These are phyloP conservation scores for Epinotia brunnichana DNA, from an alignment of 2,888 invertebrate species.

Conservation along the genomic window DNA sequence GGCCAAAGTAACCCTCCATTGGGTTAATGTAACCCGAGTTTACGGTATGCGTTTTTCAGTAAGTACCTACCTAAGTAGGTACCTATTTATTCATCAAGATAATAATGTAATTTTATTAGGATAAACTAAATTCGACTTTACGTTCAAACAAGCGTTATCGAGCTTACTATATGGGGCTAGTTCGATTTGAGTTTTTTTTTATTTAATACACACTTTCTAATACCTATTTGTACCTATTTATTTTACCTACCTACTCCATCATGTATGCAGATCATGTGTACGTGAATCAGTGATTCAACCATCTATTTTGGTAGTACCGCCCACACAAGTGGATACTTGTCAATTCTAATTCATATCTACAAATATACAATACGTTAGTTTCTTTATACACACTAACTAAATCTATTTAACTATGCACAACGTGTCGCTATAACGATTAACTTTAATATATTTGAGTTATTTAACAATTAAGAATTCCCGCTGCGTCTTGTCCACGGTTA, in stretches of 20 bases:
- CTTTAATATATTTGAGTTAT: slow-evolving; percentile 29
- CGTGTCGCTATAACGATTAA: slow-evolving; percentile 32
- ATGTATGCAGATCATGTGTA: slow-evolving; percentile 15
- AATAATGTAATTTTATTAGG: too few species aligned
- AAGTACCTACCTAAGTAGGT: too few species aligned
- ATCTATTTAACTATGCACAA: slow-evolving; percentile 25
- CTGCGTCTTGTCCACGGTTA: slow-evolving; percentile 1
- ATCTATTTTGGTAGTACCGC: slow-evolving; percentile 22
- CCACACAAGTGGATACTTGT: background rate
- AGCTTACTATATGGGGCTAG: too few species aligned
- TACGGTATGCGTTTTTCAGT: too few species aligned
- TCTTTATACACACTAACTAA: slow-evolving; percentile 5
- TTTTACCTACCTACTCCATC: background rate
- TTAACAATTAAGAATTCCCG: slow-evolving; percentile 35
- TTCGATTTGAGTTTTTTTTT: too few species aligned
- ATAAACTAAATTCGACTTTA: background rate
- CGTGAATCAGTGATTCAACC: slow-evolving; percentile 11
- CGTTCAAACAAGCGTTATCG: background rate
- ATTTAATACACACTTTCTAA: too few species aligned
- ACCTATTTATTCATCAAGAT: too few species aligned
- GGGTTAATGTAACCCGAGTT: too few species aligned
- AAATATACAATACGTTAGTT: slow-evolving; percentile 8
- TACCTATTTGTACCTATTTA: too few species aligned
- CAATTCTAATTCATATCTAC: background rate
- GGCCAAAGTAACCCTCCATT: too few species aligned